Conservation (phyloP, 2,797 vertebrate genomes). For the Protosalanx chinensis region DNA sequence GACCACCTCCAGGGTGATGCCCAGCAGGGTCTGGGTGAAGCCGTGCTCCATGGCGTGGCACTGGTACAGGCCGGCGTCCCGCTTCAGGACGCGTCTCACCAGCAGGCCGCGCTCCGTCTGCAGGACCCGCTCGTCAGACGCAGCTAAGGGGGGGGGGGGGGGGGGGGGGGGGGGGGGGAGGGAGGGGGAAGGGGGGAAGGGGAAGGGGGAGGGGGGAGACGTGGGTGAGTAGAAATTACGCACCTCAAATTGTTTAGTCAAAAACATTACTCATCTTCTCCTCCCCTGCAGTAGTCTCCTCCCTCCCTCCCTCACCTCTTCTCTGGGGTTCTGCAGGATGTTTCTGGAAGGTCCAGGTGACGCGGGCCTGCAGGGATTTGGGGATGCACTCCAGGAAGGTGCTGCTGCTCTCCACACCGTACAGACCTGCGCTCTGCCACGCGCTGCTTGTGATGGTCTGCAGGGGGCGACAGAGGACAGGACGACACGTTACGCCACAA, state of each 20-base stretch:
- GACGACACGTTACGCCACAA: not conserved
- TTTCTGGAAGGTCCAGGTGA: constrained; percentile 85
- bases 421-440: constrained; percentile 84
- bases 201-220: not conserved
- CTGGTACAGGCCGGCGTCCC: constrained; percentile 80
- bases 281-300: constrained; percentile 12
- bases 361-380: constrained; percentile 83
- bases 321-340: constrained; percentile 77
- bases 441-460: constrained; percentile 80
- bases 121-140: constrained; percentile 83
- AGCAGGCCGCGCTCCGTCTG: constrained; percentile 84
- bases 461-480: constrained; percentile 50
- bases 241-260: not conserved
- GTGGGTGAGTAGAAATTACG: constrained; percentile 38
- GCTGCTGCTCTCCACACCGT: constrained; percentile 89
- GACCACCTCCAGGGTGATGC: constrained; percentile 85
- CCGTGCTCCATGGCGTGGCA: constrained; percentile 87
- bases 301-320: constrained; percentile 75
- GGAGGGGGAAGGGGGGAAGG: not conserved
- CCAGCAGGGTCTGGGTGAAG: constrained; percentile 88
- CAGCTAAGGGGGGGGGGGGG: constrained; percentile 67
- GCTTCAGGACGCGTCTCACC: constrained; percentile 81
- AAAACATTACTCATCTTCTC: not conserved
- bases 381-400: constrained; percentile 89
- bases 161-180: constrained; percentile 5